Conservation (phyloP, 2,113 vertebrate genomes). For the Galemys pyrenaicus region DNA sequence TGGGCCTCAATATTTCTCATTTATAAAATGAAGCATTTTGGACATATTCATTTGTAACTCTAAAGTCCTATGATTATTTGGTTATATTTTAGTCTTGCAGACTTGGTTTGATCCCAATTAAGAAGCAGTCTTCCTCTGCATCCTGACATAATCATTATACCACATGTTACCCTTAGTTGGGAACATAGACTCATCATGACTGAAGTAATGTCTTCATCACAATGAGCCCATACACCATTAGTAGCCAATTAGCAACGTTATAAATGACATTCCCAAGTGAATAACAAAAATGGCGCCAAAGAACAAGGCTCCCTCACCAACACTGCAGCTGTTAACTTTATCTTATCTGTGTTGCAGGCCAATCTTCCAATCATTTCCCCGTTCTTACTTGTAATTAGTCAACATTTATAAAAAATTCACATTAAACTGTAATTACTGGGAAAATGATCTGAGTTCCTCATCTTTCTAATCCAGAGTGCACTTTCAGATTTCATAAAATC, state of each 20-base stretch:
- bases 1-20: neutral
- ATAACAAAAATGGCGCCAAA: constrained; percentile 59
- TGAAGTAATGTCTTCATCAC: neutral
- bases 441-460: neutral
- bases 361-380: neutral
- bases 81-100: neutral
- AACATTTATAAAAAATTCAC: neutral
- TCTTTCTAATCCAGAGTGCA: neutral
- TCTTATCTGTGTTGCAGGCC: neutral
- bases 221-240: neutral
- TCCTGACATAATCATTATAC: neutral
- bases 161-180: neutral
- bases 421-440: neutral
- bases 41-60: neutral
- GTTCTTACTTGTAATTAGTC: neutral
- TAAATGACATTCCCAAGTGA: constrained; percentile 36
- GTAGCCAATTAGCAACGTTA: constrained; percentile 37
- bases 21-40: neutral
- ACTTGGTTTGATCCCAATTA: neutral
- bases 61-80: neutral
- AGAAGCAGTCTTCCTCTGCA: neutral
- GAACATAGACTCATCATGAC: constrained; percentile 23
- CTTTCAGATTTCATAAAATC: neutral
- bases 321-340: constrained; percentile 57
- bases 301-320: neutral